These are phyloP conservation scores for Scaptomyza flava DNA, from an alignment of 2,888 invertebrate species.

Conservation along the genomic window DNA sequence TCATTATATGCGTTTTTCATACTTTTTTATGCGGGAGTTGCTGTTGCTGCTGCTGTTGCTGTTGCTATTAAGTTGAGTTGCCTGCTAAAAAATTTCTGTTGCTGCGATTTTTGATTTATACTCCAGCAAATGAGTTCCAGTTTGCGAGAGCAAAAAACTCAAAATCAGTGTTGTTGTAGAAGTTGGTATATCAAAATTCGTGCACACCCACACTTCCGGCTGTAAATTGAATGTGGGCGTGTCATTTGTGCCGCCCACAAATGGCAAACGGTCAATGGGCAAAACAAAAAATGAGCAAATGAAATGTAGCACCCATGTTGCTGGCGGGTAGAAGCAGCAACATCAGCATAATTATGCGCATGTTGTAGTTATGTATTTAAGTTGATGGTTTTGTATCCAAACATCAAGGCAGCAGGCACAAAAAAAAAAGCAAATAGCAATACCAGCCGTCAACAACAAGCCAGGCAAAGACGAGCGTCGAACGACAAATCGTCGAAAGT, in stretches of 20 bases:
- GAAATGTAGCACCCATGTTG: conserved; percentile 59
- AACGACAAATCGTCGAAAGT: conserved; percentile 79
- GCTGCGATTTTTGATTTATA: conserved; percentile 76
- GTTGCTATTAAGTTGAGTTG: conserved; percentile 32
- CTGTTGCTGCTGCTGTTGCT: conserved; percentile 46
- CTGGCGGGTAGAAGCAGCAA: conserved; percentile 32
- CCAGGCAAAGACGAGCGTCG: conserved; percentile 37
- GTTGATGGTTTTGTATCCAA: conserved; percentile 65
- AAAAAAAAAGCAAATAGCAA: conserved; percentile 33
- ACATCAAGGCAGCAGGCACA: conserved; percentile 60
- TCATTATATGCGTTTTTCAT: conserved; percentile 79
- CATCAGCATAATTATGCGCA: conserved; percentile 64
- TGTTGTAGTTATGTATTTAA: conserved; percentile 56
- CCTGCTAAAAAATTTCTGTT: conserved; percentile 42
- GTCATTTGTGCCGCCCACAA: conserved; percentile 42
- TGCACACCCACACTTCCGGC: conserved; percentile 83
- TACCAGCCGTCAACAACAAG: conserved; percentile 48
- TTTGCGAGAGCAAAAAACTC: conserved; percentile 16
- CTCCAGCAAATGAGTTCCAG: conserved; percentile 70
- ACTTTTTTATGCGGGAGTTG: conserved; percentile 78
- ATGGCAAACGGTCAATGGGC: conserved; percentile 29
- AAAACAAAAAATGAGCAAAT: conserved; percentile 12
- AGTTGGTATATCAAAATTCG: conserved; percentile 65
- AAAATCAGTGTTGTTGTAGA: conserved; percentile 27
- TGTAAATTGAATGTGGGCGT: conserved; percentile 78